Base-by-base conservation (phyloP, 2,113 vertebrate genomes). In the Laticauda colubrina region DNA sequence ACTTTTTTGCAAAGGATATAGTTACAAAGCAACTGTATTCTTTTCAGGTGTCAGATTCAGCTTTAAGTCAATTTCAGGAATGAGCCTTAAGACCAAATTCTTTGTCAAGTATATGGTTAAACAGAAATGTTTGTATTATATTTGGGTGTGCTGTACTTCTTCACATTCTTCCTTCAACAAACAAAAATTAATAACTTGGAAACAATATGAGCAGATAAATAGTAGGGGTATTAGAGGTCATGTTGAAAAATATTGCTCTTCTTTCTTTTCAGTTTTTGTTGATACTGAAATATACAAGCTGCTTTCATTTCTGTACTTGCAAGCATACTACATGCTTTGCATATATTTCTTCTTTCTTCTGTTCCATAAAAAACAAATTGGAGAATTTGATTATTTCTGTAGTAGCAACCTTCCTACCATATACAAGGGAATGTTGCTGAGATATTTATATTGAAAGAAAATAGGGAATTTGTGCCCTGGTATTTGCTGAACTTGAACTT, bases 301-400 rank as follows among this genome's bases (percentile, higher is more conserved):
- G 91, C 64, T 92, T 92, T 88, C 53, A 91, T 75, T 88, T 55
- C 39, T 69, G 85, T 88, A 59, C 61, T 81, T 85, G 2, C 86
- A 81, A 93, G 43, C 3, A 53, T 15, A 51, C 43, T 56, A 21
- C 61, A 88, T 59, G 64, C 8, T 89, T 23, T 59, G 23, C 64
- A 93, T 88, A 69, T 24, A 24, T 26, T 45, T 55, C 88, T 26
- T 53, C 4, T 18, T 51, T 57, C 26, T n/a, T 89, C 10, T 53
- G 39, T 89, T 91, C 20, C 57, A 54, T 43, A 53, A 29, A 29
- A 91, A 93, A 93, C 57, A 29, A 29, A 55, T 87, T 90, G 26
- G 5, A 6, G 10, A 15, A 23, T 81, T 23, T 10, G 54, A 34
- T 51, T 81, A 24, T 75, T 56, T 85, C 64, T 51, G 15, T 51